Conservation (phyloP, 92 coral and sea anemone species). For the Siderastrea radians region DNA sequence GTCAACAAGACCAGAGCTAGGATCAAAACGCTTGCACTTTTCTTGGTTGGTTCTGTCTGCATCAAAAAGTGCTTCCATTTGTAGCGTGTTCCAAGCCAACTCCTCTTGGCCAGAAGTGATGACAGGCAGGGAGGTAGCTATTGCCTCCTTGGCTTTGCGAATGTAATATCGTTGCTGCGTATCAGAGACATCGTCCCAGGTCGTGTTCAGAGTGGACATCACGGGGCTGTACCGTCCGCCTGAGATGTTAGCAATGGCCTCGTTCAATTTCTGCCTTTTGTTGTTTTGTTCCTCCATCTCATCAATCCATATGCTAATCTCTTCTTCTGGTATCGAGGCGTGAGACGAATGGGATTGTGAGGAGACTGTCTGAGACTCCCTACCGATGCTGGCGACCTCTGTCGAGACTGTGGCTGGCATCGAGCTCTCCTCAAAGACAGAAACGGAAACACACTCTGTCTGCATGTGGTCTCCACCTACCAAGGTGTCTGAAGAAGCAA, state of each 20-base stretch:
- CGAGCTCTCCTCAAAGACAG: neutral
- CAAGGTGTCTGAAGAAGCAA: no score
- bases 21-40: slow-evolving; percentile 24
- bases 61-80: neutral
- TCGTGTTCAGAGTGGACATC: slow-evolving; percentile 56
- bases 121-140: slow-evolving; percentile 44
- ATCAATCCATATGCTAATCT: slow-evolving; percentile 47
- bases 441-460: no score
- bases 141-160: slow-evolving; percentile 56
- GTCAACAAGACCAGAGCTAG: no score
- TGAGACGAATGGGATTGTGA: slow-evolving; percentile 47
- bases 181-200: slow-evolving; percentile 55
- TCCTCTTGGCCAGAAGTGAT: slow-evolving; percentile 59
- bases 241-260: slow-evolving; percentile 35
- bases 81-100: slow-evolving; percentile 17
- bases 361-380: slow-evolving; percentile 27
- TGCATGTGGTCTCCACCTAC: no score
- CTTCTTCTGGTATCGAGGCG: slow-evolving; percentile 58
- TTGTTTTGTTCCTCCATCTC: slow-evolving; percentile 69
- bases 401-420: neutral
- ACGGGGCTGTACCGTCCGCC: slow-evolving; percentile 56
- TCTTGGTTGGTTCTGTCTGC: neutral
- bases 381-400: slow-evolving; percentile 1
- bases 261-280: slow-evolving; percentile 50
- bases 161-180: slow-evolving; percentile 63